Evolutionary conservation across 2,797 vertebrate species (phyloP), one percentile per base, ranked within the genome.

Genomic region (Myiotriccus ornatus): DNA sequence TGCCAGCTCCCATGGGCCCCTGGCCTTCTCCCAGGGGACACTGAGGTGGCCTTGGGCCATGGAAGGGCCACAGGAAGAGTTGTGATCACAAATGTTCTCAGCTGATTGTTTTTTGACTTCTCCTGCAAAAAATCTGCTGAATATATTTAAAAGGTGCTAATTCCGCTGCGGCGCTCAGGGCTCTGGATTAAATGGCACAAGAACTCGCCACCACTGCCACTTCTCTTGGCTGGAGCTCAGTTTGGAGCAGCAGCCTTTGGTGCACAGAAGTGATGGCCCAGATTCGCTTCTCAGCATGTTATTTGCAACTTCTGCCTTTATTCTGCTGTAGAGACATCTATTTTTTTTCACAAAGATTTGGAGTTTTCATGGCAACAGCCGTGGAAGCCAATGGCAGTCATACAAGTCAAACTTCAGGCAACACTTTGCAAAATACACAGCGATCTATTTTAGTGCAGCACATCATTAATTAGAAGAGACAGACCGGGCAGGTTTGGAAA

Each of bases 391-490:
- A 76, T 92, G 95, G 94, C 95, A 93, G 70, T 25, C 93, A 89
- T 81, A 92, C 90, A 89, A 96, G 91, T 75, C 91, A 93, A 95
- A 90, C 74, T 88, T 96, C 91, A 94, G 87, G 91, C 77, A 91
- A 95, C 94, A 90, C 93, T 91, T 82, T 63, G 63, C 77, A 94
- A 94, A 96, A 90, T 73, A 84, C 69, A 35, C 80, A 76, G 90
- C 49, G n/a, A 90, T 84, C 77, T 93, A 76, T 96, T 95, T 95
- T 52, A 86, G 91, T 63, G 63, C 86, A 65, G 80, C 90, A 84
- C 90, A 67, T 96, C 88, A 69, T 95, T 96, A 95, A 96, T 95
- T 95, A 93, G 80, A 73, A 84, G 70, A 94, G 93, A 74, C 93
- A 94, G 90, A 63, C 70, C 9, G 49, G 80, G 77, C 93, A 95